Evolutionary conservation across 2,113 vertebrate genomes (phyloP), one percentile per base, ranked within the genome.

Genomic region (Rhabdornis inornatus): DNA sequence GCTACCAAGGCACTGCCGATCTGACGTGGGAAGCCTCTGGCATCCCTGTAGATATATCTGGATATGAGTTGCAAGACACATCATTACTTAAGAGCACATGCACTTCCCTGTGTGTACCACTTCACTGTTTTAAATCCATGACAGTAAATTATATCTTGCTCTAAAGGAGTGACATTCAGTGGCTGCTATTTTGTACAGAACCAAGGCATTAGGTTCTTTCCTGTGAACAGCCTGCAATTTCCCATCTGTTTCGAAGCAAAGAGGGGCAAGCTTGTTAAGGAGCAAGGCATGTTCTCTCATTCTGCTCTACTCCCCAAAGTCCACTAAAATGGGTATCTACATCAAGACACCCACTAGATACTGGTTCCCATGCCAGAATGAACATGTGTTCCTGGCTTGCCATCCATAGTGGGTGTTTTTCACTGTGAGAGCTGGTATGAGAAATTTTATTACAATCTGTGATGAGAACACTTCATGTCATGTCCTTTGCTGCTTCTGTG

Each of bases 31-130:
- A 72, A 65, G 40, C 44, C 55, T n/a, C 15, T 5, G 25, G 45
- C 55, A 76, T 12, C 66, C 25, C 53, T 42, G 10, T 24, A 35
- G 52, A 27, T 50, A 2, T 12, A 77, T 28, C 28, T 81, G 64
- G 49, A 52, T 56, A 35, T 3, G 39, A 76, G 45, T 50, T 0
- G 0, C 10, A 44, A 53, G 28, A 57, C 40, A 28, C 21, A 50
- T 42, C 13, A 6, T 27, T 57, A 57, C 17, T 50, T 39, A 39
- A 74, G 13, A 74, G 37, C 50, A 83, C n/a, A 49, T 9, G 23
- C 23, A 39, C 33, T 79, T 35, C 50, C 50, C 42, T 8, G 23
- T 24, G 31, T 42, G 15, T 22, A 42, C 23, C 66, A 74, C 17
- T 40, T 19, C 76, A 33, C 44, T 89, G 40, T 23, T 72, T n/a